These are phyloP conservation scores for Orthonychiurus folsomi DNA, from an alignment of 2,888 invertebrate species.

Conservation along the genomic window DNA sequence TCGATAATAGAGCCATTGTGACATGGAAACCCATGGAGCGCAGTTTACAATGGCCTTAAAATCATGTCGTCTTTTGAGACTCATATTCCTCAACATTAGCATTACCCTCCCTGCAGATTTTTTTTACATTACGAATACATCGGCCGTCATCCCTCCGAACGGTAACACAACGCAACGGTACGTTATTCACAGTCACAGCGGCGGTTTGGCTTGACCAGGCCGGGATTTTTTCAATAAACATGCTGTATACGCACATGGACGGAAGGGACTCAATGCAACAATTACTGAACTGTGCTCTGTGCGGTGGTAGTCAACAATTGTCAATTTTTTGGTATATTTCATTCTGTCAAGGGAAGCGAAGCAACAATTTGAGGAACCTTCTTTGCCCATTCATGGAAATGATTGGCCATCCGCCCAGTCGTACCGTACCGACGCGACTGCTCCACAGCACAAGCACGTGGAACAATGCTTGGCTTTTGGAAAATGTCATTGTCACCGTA, in stretches of 20 bases:
- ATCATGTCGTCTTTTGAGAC: background rate
- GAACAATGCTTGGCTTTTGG: background rate
- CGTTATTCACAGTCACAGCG: no score
- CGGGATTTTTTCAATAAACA: no score
- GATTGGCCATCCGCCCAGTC: background rate
- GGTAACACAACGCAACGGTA: no score
- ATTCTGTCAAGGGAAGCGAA: background rate
- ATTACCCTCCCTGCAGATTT: background rate
- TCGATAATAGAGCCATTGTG: constrained; percentile 1
- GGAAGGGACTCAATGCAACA: no score
- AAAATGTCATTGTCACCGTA: background rate
- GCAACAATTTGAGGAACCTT: background rate
- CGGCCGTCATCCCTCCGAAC: no score
- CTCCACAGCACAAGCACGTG: background rate
- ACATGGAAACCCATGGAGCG: background rate
- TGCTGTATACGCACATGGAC: no score
- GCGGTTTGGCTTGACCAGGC: no score
- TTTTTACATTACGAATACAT: background rate
- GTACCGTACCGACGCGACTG: background rate
- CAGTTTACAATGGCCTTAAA: background rate
- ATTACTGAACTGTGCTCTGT: no score
- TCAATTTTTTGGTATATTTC: background rate
- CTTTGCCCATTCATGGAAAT: background rate
- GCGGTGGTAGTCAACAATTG: no score
- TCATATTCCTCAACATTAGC: background rate